Base-by-base conservation (phyloP, 1,140 invertebrate genomes). In the Drosophila ohnishii region DNA sequence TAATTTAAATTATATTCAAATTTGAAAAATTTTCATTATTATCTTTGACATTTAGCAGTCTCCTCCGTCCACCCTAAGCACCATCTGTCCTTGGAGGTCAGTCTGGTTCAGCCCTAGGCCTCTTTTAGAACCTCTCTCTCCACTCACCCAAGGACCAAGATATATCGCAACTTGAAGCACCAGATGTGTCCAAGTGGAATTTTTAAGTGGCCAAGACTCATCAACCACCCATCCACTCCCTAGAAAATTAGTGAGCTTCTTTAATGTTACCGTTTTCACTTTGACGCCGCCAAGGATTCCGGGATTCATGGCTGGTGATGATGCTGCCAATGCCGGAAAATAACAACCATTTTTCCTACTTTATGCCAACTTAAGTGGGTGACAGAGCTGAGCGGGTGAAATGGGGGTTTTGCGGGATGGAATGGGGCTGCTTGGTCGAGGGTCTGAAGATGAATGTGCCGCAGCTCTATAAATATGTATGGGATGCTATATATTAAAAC, bases 391-490 rank as follows among this genome's bases (percentile, higher is more conserved):
- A 45, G 40, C 60, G 58, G 66, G 39, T 47, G 61, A 58, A 42
- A 37, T 28, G 60, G 64, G 34, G 34, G 51, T n/a, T 37, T 37
- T 37, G 25, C 13, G 19, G 53, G 9, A 22, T 25, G 14, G 30
- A 11, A 2, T 22, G 32, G 22, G 37, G 42, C 5, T 51, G 30
- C 30, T 51, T n/a, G 47, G 45, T n/a, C 51, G 67, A 74, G 58
- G 69, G 75, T 45, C 67, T 74, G 84, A 90, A 90, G 88, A 90
- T 90, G 83, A 88, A 90, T 90, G 88, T 88, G 75, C 80, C 78
- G 73, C 80, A 85, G 88, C 88, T 90, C 84, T 88, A 90, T 90
- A 90, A 90, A 90, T 88, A 90, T 90, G 88, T 90, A 90, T 88
- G 80, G 71, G 84, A 77, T 90, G 80, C 88, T 90, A 90, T 90